Base-by-base conservation (phyloP, 2,888 invertebrate genomes). In the Phaedon cochleariae region DNA sequence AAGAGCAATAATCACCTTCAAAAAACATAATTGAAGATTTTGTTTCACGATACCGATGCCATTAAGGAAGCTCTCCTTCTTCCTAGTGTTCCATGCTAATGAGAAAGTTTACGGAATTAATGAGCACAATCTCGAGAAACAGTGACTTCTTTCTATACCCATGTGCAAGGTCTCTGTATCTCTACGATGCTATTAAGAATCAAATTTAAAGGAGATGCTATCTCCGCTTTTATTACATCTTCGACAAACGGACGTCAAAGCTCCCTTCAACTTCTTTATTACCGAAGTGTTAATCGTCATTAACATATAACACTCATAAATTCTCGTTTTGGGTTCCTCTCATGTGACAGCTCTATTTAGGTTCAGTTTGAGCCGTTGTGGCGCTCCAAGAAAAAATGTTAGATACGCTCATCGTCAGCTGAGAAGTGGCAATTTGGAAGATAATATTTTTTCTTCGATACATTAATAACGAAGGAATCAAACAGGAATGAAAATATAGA, bases 301-400 rank as follows among this genome's bases (percentile, higher is more conserved):
- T 62, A 62, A 54, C 62, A 62, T 66, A 62, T 15, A 22, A 49
- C n/a, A 29, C 37, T 52, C 53, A 62, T 66, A 66, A 66, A 66
- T 66, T 59, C 59, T 62, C 62, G 62, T 62, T n/a, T n/a, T 62
- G 54, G 62, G 49, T 49, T 48, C 49, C 29, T 54, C 49, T 58
- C 62, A 59, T 62, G 41, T 31, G 48, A 54, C 41, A 54, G 54
- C 53, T 53, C 41, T 58, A 64, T 64, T 46, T 46, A 57, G 46
- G 31, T 29, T 59, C 41, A 46, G n/a, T 34, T 37, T 54, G 10
- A n/a, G 37, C 12, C n/a, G 9, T 10, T 17, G 12, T 17, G 37
- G 54, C 54, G 54, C 54, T 29, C 26, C 7, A 5, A 26, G 3
- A 26, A 26, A 26, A 26, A 26, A 26, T 15, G 2, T 41, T 15